These are phyloP conservation scores for Itoplectis maculator DNA, from an alignment of 2,888 invertebrate species.

Conservation along the genomic window DNA sequence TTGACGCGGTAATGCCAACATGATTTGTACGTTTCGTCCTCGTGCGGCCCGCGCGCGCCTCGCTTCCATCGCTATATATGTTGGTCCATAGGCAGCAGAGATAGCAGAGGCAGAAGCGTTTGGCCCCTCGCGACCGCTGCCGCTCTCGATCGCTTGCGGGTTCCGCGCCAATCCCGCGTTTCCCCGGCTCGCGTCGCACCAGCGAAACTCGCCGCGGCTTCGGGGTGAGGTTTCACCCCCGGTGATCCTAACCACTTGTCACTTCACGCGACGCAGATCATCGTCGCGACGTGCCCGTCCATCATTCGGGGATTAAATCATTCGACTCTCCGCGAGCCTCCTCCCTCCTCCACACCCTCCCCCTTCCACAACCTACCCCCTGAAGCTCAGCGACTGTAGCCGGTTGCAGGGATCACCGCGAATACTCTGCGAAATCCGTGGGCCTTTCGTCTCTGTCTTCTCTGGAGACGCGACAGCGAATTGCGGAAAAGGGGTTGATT, in stretches of 20 bases:
- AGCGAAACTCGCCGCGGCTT: constrained; percentile 69
- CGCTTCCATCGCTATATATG: too few relatives aligned
- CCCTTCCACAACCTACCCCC: constrained; percentile 70
- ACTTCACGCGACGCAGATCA: constrained; percentile 83
- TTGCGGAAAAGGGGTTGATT: constrained; percentile 51
- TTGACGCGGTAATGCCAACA: constrained; percentile 84
- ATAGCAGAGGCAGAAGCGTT: too few relatives aligned
- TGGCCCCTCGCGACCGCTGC: constrained; percentile 20
- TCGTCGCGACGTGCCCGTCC: constrained; percentile 83
- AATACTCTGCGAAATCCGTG: constrained; percentile 48
- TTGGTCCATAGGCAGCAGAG: too few relatives aligned
- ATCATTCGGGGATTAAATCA: constrained; percentile 84
- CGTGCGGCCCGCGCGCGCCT: too few relatives aligned
- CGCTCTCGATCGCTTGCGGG: constrained; percentile 59
- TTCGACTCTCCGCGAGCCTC: constrained; percentile 78
- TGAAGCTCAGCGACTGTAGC: constrained; percentile 55
- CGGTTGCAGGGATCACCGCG: constrained; percentile 25
- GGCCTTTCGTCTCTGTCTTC: constrained; percentile 70
- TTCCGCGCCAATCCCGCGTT: constrained; percentile 67
- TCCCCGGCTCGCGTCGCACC: constrained; percentile 50
- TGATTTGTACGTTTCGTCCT: constrained; percentile 82
- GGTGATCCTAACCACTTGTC: constrained; percentile 84
- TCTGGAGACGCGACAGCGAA: constrained; percentile 66
- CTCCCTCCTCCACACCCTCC: constrained; percentile 72
- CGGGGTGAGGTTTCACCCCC: constrained; percentile 75